Conservation (phyloP, 2,113 vertebrate genomes). For the Sylvietta virens region DNA sequence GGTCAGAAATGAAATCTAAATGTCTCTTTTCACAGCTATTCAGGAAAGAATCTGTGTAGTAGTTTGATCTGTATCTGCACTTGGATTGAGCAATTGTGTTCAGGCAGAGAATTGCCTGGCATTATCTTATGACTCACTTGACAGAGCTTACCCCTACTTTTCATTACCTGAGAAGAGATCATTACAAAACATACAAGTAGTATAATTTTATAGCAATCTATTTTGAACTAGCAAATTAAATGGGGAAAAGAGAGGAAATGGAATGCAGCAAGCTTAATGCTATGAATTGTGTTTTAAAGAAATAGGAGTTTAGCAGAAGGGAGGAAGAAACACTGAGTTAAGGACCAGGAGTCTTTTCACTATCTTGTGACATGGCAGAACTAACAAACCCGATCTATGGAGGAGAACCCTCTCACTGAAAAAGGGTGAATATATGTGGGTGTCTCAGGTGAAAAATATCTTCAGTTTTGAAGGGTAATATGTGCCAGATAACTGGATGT, state of each 20-base stretch:
- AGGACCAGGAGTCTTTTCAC: neutral
- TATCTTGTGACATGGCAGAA: neutral
- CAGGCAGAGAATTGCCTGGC: conserved; percentile 54
- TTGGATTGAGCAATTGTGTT: conserved; percentile 46
- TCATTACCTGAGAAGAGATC: conserved; percentile 60
- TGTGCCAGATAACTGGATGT: neutral
- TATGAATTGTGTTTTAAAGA: conserved; percentile 39
- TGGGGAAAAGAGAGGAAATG: conserved; percentile 39
- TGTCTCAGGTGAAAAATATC: neutral
- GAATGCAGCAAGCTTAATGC: conserved; percentile 12
- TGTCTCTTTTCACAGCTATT: conserved; percentile 39
- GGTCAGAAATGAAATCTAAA: conserved; percentile 24
- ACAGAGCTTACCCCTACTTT: conserved; percentile 60
- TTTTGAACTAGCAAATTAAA: conserved; percentile 60
- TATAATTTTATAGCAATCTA: conserved; percentile 62
- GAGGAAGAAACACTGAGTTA: neutral
- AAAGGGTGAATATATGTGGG: neutral
- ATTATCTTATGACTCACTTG: conserved; percentile 65
- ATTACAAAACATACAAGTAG: conserved; percentile 60
- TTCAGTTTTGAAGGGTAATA: neutral
- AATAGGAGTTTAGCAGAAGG: neutral
- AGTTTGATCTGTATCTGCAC: conserved; percentile 48
- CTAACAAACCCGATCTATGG: neutral
- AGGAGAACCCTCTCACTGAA: neutral
- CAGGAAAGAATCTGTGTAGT: conserved; percentile 1